Conservation (phyloP, 2,797 vertebrate species). For the Malacoraja senta region DNA sequence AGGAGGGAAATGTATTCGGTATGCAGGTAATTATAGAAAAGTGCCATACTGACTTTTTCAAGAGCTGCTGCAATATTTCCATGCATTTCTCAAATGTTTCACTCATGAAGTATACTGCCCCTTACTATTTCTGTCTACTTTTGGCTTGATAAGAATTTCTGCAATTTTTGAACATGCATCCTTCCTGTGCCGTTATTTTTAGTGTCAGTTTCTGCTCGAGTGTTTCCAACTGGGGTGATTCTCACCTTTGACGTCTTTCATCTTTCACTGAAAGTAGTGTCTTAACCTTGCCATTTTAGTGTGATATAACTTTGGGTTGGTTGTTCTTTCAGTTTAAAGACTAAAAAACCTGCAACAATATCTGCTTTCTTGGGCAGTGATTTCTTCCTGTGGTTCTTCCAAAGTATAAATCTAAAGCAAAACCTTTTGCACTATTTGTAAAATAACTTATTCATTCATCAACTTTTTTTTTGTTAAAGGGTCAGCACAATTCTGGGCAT, state of each 20-base stretch:
- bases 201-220: conserved; percentile 42
- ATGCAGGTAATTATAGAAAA: conserved; percentile 39
- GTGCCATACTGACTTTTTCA: conserved; percentile 42
- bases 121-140: conserved; percentile 47
- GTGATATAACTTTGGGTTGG: background rate
- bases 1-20: conserved; percentile 41
- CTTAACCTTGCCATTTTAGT: background rate
- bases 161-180: conserved; percentile 50
- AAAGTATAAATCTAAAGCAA: background rate
- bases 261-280: background rate
- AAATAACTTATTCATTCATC: background rate
- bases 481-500: no score
- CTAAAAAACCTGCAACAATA: background rate
- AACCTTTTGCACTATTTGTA: background rate
- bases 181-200: conserved; percentile 50
- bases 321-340: background rate
- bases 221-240: conserved; percentile 46
- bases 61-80: conserved; percentile 27
- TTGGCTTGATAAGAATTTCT: conserved; percentile 49
- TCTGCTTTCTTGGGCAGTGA: background rate
- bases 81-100: conserved; percentile 47
- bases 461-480: background rate
- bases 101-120: conserved; percentile 44
- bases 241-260: conserved; percentile 46
- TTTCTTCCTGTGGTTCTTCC: background rate